Evolutionary conservation across 2,888 invertebrate genomes (phyloP).

Genomic region (Sarcophaga carnaria): DNA sequence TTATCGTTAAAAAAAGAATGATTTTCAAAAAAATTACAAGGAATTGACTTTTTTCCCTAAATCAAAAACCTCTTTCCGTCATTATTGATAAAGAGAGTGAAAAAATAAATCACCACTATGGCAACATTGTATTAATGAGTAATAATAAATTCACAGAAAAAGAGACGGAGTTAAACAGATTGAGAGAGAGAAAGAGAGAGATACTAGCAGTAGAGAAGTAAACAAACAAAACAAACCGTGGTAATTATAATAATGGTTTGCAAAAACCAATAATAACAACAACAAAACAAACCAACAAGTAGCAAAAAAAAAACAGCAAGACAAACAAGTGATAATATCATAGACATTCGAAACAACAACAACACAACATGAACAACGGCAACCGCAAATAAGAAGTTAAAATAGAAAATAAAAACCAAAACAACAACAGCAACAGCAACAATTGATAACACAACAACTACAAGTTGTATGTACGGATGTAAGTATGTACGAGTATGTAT

Average conservation of each 20-base stretch:
- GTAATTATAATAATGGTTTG: conserved; percentile 38
- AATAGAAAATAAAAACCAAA: conserved; percentile 27
- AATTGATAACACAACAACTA: not conserved
- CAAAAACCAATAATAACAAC: conserved; percentile 40
- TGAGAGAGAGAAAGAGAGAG: conserved; percentile 3
- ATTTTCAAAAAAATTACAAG: no score
- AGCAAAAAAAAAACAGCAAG: conserved; percentile 29
- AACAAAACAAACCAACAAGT: not conserved
- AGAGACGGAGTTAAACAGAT: no score
- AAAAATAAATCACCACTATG: no score
- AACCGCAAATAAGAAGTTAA: conserved; percentile 31
- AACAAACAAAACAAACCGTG: not conserved
- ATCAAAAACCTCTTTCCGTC: no score
- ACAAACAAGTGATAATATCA: conserved; percentile 56
- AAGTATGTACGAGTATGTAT: no score
- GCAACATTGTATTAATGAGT: not conserved
- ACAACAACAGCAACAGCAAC: not conserved
- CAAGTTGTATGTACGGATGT: no score
- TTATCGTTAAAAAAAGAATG: no score
- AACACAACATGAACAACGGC: not conserved
- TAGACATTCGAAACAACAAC: conserved; percentile 9
- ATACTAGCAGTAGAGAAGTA: conserved; percentile 19
- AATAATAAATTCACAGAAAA: not conserved
- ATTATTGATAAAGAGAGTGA: no score
- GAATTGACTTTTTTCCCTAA: no score